Evolutionary conservation across 2,113 vertebrate genomes (phyloP).

Genomic region (Lamprologus speciosus): DNA sequence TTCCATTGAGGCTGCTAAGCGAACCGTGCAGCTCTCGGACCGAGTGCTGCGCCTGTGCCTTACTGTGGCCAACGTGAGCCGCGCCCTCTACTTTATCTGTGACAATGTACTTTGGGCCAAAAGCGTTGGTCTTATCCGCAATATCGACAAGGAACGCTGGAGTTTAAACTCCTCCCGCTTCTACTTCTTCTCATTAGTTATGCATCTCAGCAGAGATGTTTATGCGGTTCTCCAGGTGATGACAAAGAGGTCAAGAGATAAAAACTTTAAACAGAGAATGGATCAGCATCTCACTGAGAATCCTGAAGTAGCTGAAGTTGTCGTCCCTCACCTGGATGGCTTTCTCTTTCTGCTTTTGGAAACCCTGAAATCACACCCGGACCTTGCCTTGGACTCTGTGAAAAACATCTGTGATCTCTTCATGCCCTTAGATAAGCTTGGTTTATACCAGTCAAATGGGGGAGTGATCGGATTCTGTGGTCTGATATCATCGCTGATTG

Average conservation of each 20-base stretch:
- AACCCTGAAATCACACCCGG: conserved; percentile 73
- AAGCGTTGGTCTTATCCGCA: conserved; percentile 67
- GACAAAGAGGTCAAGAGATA: conserved; percentile 51
- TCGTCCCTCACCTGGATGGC: conserved; percentile 65
- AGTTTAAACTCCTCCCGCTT: conserved; percentile 71
- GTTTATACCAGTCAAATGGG: conserved; percentile 76
- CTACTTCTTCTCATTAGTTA: conserved; percentile 80
- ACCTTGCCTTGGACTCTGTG: conserved; percentile 79
- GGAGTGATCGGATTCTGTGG: conserved; percentile 85
- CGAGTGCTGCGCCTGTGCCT: conserved; percentile 79
- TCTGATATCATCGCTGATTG: conserved; percentile 86
- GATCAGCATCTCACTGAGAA: conserved; percentile 31
- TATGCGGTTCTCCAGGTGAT: conserved; percentile 77
- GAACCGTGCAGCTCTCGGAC: conserved; percentile 68
- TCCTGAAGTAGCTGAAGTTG: conserved; percentile 35
- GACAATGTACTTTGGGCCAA: conserved; percentile 82
- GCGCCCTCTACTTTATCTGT: conserved; percentile 83
- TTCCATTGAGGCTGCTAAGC: conserved; percentile 78
- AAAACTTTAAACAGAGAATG: conserved; percentile 29
- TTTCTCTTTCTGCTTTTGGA: conserved; percentile 70
- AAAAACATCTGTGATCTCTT: conserved; percentile 90
- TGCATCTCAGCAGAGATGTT: conserved; percentile 76
- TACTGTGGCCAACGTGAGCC: conserved; percentile 75
- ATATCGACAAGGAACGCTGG: conserved; percentile 79
- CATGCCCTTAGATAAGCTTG: conserved; percentile 81